These are phyloP conservation scores for Drosophila navojoa DNA, from an alignment of 1,140 invertebrate species.

Conservation along the genomic window DNA sequence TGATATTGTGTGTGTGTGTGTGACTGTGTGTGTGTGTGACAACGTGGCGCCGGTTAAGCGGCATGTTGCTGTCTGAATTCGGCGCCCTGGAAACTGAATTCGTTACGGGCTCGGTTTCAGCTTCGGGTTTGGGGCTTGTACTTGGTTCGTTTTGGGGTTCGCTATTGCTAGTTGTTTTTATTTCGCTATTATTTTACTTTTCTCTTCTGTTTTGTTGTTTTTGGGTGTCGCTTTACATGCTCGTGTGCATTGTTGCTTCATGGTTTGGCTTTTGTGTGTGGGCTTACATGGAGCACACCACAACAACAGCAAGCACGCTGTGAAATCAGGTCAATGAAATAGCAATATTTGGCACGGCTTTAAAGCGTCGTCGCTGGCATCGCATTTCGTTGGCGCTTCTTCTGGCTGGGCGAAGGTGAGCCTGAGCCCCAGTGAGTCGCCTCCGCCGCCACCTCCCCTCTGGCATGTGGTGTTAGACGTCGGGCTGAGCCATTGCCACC, in stretches of 20 bases:
- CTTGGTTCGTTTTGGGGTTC: conserved; percentile 3
- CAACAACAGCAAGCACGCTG: conserved; percentile 19
- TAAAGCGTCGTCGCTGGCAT: conserved; percentile 60
- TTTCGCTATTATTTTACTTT: not conserved
- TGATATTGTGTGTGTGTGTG: conserved; percentile 31
- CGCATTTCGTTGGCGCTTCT: conserved; percentile 55
- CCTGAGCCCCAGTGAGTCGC: conserved; percentile 4
- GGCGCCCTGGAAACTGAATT: conserved; percentile 34
- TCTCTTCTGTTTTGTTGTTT: conserved; percentile 4
- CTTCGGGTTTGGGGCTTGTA: conserved; percentile 6
- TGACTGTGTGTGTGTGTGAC: conserved; percentile 38
- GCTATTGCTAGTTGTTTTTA: conserved; percentile 8
- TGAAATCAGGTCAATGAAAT: conserved; percentile 80
- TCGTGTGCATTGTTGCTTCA: conserved; percentile 75
- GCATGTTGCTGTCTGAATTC: conserved; percentile 54
- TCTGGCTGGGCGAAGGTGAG: conserved; percentile 51
- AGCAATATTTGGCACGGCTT: conserved; percentile 76
- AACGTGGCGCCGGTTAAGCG: conserved; percentile 79
- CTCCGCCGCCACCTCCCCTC: not conserved
- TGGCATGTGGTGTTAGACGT: conserved; percentile 14
- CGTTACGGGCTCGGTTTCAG: conserved; percentile 19
- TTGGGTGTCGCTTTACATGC: conserved; percentile 63
- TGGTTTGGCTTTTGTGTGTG: conserved; percentile 55
- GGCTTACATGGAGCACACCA: conserved; percentile 43
- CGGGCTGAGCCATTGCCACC: conserved; percentile 33